Base-by-base conservation (phyloP, 2,113 vertebrate genomes). In the Ovis canadensis region DNA sequence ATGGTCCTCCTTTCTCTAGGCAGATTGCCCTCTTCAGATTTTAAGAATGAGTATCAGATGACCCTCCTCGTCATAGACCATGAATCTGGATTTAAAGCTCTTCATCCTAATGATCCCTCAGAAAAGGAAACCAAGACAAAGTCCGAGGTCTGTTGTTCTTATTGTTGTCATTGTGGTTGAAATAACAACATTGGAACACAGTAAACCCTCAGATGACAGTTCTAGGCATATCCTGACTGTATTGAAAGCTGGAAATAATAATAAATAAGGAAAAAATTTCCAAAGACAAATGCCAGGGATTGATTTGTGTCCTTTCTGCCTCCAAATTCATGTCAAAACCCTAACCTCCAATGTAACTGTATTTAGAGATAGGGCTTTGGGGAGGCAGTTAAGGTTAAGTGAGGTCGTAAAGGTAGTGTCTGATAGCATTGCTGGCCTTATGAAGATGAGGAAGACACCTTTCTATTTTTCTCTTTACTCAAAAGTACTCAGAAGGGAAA, bases 31-130 rank as follows among this genome's bases (percentile, higher is more conserved):
- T 95, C 60, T 85, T 71, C 62, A 96, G 81, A 95, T 83, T 93
- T 96, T 95, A 91, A 59, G 62, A 91, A 95, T 94, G 89, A 93
- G 88, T 91, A 36, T 95, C 59, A n/a, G 36, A 85, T 88, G 91
- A 93, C 62, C 45, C 36, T 96, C 17, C 23, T 90, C n/a, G 15
- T 90, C 85, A 92, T 27, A 96, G 86, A 67, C 62, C 81, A 96
- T 74, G 96, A 97, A 92, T 96, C 82, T 94, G 21, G 17, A 57
- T 60, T 25, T 77, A 94, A 89, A 97, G 48, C 29, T 92, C 60
- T 92, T 95, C 45, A 57, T 83, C 19, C 25, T 88, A 77, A 81
- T 57, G 81, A 94, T 43, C 81, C 64, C 48, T 90, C 62, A 52
- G 45, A 97, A 96, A 60, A 82, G 14, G 88, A 95, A 95, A 80